These are phyloP conservation scores for Knipowitschia caucasica DNA, from an alignment of 2,797 vertebrate species.

Conservation along the genomic window DNA sequence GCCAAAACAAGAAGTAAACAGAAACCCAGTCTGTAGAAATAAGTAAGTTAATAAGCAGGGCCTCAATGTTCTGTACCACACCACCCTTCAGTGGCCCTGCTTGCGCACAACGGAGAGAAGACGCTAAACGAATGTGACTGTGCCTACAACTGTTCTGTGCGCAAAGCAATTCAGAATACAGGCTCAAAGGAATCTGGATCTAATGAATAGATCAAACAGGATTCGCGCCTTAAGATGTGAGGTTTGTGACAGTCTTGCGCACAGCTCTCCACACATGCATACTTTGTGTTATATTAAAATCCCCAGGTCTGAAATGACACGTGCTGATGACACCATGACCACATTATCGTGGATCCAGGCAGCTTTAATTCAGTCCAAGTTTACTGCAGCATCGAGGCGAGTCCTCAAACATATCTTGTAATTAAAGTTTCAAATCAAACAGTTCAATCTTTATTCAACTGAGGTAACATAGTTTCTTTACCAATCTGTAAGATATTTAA, in stretches of 20 bases:
- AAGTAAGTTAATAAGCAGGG: conserved; percentile 35
- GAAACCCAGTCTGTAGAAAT: neutral
- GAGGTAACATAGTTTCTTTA: neutral
- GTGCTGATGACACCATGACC: neutral
- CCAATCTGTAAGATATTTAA: neutral
- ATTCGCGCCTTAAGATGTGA: conserved; percentile 32
- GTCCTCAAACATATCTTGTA: conserved; percentile 5
- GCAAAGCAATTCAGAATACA: conserved; percentile 25
- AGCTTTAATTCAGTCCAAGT: no score
- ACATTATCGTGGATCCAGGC: neutral
- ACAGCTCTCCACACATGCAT: conserved; percentile 25
- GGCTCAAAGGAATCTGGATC: conserved; percentile 27
- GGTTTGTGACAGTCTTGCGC: conserved; percentile 32
- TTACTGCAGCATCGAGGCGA: neutral
- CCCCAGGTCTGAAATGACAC: neutral
- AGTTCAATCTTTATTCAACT: no score
- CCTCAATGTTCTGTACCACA: conserved; percentile 43
- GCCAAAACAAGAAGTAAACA: conserved; percentile 44
- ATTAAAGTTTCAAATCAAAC: no score
- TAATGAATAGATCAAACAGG: conserved; percentile 50
- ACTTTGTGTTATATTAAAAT: neutral
- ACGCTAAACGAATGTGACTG: conserved; percentile 70
- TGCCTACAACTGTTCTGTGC: conserved; percentile 40
- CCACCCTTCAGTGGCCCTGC: conserved; percentile 58
- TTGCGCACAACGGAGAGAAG: conserved; percentile 40